phyloP scores from a whole-genome alignment of 2,113 vertebrate genomes.

The Tinamus guttatus region DNA sequence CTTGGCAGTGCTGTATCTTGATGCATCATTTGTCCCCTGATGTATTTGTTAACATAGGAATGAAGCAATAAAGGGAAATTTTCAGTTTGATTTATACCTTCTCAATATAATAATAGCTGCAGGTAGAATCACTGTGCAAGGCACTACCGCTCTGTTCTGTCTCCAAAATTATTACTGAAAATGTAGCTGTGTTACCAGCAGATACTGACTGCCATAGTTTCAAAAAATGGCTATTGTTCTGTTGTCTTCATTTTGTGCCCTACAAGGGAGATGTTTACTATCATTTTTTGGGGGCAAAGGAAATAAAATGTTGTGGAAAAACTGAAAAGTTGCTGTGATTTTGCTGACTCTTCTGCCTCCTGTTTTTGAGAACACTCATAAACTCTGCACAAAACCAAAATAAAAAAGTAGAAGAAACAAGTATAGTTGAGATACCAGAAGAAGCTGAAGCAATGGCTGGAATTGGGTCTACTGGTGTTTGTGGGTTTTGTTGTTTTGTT shows the following conservation, averaged over 20 bases:
- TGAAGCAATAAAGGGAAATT: not conserved
- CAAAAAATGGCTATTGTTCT: not conserved
- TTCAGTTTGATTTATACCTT: not conserved
- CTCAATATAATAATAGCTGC: not conserved
- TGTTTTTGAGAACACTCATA: not conserved
- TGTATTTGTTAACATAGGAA: not conserved
- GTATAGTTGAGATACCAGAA: not conserved
- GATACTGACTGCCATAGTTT: not conserved
- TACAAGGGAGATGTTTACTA: not conserved
- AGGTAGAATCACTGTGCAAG: not conserved
- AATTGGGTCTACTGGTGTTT: not conserved
- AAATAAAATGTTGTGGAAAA: not conserved
- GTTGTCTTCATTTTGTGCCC: not conserved
- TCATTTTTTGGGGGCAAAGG: not conserved
- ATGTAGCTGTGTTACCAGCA: not conserved
- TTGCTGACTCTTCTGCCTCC: not conserved
- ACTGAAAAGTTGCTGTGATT: rapidly evolving
- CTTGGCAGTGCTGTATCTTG: not conserved
- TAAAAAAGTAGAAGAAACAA: too few species aligned
- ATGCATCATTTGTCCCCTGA: not conserved
- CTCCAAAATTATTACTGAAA: not conserved
- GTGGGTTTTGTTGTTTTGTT: too few species aligned
- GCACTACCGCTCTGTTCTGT: rapidly evolving
- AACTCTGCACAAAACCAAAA: too few species aligned
- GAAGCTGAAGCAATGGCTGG: not conserved